phyloP scores from a whole-genome alignment of 2,797 vertebrate genomes.

The Sebastes cheni region DNA sequence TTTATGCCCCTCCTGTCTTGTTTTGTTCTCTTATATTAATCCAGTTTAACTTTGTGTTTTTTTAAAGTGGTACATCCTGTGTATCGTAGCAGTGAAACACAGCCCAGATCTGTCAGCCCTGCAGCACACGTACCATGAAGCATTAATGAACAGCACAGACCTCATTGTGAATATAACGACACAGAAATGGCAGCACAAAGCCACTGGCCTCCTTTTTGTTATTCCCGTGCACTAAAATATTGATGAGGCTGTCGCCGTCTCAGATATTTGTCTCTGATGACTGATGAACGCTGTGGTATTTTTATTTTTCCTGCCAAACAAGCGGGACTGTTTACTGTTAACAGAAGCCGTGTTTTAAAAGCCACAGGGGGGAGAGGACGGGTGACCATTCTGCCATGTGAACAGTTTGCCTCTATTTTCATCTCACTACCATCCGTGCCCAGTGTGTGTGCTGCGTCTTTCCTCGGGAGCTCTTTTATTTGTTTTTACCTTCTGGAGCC shows the following conservation, averaged over 20 bases:
- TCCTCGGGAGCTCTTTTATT: slow-evolving; percentile 6
- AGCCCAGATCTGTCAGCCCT: background rate
- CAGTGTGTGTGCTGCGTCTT: background rate
- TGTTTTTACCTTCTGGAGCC: slow-evolving; percentile 31
- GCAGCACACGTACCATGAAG: background rate
- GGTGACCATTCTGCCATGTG: background rate
- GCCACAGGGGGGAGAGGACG: background rate
- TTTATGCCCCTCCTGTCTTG: background rate
- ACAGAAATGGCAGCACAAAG: slow-evolving; percentile 36
- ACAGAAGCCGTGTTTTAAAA: slow-evolving; percentile 3
- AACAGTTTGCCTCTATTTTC: slow-evolving; percentile 33
- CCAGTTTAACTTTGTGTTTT: background rate
- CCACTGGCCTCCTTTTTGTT: slow-evolving; percentile 34
- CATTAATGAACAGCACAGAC: slow-evolving; percentile 8
- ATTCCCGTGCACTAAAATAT: slow-evolving; percentile 44
- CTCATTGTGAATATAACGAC: slow-evolving; percentile 20
- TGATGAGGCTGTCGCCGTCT: slow-evolving; percentile 31
- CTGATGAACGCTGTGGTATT: background rate
- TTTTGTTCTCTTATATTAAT: background rate
- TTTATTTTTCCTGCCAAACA: slow-evolving; percentile 24
- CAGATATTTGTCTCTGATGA: slow-evolving; percentile 34
- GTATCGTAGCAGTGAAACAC: background rate
- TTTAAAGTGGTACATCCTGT: background rate
- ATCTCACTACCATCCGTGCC: slow-evolving; percentile 1
- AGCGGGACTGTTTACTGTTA: slow-evolving; percentile 32